Base-by-base conservation (phyloP, 2,888 invertebrate genomes). In the Argyra leucocephala region DNA sequence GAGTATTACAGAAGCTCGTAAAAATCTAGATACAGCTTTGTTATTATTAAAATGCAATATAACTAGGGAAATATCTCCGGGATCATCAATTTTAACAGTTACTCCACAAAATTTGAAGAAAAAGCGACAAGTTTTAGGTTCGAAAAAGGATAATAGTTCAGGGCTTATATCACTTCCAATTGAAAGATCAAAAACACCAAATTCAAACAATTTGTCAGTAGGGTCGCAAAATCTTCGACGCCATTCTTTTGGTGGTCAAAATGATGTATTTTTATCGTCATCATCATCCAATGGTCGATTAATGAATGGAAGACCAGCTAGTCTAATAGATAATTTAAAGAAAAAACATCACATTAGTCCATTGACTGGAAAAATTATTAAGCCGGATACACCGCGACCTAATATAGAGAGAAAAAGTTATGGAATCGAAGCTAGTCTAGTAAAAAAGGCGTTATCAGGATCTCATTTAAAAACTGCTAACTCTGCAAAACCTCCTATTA, bases 21-120 rank as follows among this genome's bases (percentile, higher is more conserved):
- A 67, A 26, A 63, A 68, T n/a, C 15, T 68, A 21, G 68, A 67
- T 57, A 60, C 66, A 2, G 68, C 68, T 2, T 60, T 68, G 21
- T 21, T 67, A 18, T 62, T 67, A 62, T 57, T 68, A 15, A 68
- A 68, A 63, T 67, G 67, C 22, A 67, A 68, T 57, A 37, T 65
- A 4, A 68, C 67, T 1, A 24, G 65, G 31, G 66, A 66, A 57
- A 36, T 67, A 7, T 67, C 68, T 5, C 66, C 62, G 4, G 64
- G 63, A 57, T 67, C 68, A n/a, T 48, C 48, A 1, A 26, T 68
- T 21, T 62, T 67, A 62, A 64, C 57, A 1, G 66, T 66, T 18
- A 67, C 67, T 12, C 68, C 68, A 5, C 66, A 65, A 26, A 26
- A 48, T 48, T 48, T 48, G 18, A 48, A 48, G 15, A 48, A 48